phyloP scores from a whole-genome alignment of 1,140 invertebrate genomes.

The Tetraneura akinire region DNA sequence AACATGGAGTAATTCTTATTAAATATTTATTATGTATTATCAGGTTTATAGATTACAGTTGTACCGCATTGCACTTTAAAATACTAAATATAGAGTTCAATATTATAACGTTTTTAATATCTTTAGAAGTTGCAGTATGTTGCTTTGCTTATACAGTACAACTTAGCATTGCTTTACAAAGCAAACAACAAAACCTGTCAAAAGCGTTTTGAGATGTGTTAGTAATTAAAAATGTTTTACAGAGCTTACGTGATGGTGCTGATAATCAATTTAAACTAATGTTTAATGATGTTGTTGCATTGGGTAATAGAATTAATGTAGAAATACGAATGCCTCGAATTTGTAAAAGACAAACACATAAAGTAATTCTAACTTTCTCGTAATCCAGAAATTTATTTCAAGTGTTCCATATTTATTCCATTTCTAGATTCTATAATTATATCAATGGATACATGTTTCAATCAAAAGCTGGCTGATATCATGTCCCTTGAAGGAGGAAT shows the following conservation, averaged over 20 bases:
- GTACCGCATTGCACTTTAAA: too few relatives aligned
- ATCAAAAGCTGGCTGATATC: not conserved
- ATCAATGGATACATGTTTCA: not conserved
- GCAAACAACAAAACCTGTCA: not conserved
- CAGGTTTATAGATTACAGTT: too few relatives aligned
- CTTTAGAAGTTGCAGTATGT: not conserved
- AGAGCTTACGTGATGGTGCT: not conserved
- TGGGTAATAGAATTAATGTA: not conserved
- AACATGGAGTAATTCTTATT: too few relatives aligned
- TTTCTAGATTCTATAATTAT: conserved; percentile 3
- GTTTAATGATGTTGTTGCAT: not conserved
- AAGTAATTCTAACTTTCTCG: not conserved
- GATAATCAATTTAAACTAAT: not conserved
- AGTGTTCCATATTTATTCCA: not conserved
- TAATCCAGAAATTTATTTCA: not conserved
- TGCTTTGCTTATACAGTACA: not conserved
- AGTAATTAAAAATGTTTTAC: not conserved
- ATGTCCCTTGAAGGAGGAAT: not conserved
- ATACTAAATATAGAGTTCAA: too few relatives aligned
- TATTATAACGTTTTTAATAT: not conserved
- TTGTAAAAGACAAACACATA: not conserved
- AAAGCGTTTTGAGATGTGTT: not conserved
- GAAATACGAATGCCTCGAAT: conserved; percentile 3
- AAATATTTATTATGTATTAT: too few relatives aligned
- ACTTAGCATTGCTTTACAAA: not conserved